Base-by-base conservation (phyloP, 1,140 invertebrate genomes). In the Metopolophium dirhodum region DNA sequence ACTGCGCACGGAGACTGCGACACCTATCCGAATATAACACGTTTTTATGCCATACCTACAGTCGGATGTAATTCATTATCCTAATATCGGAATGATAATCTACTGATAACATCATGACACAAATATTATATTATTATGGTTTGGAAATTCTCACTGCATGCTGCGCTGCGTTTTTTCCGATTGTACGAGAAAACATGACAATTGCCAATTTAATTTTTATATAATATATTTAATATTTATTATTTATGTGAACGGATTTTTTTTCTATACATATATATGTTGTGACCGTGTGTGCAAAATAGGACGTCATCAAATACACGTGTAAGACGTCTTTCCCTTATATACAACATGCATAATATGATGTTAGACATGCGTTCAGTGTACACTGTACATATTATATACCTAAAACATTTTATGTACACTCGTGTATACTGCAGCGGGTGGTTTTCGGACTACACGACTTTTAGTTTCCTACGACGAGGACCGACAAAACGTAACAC, bases 381-480 rank as follows among this genome's bases (percentile, higher is more conserved):
- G 37, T 83, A 37, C 22, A 83, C 22, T 83, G 22, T 9, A 83
- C 7, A 7, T 20, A 22, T 83, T n/a, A 18, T 35, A 30, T 61
- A 61, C 9, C 26, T 61, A 18, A 51, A 11, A 51, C 11, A 51
- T 51, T 18, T 2, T 51, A 51, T 18, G 49, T 54, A 54, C 22
- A 22, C 22, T 2, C 20, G 7, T 54, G 20, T 68, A 30, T 77
- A 41, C 41, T 41, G 41, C 23, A 26, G 3, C 41, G 35, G 30
- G 35, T 51, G 37, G 87, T 89, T 89, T 89, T 89, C 87, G 87
- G 87, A 89, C 87, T 35, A 51, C 86, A 88, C 87, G 51, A 89
- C 88, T 37, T 89, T 57, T 89, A 37, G 11, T 89, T 89, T 89
- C 57, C 22, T 14, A 57, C 88, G 35, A 89, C 3, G 23, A 57